Conservation (phyloP, 1,140 invertebrate genomes). For the Lordiphosa mommai region DNA sequence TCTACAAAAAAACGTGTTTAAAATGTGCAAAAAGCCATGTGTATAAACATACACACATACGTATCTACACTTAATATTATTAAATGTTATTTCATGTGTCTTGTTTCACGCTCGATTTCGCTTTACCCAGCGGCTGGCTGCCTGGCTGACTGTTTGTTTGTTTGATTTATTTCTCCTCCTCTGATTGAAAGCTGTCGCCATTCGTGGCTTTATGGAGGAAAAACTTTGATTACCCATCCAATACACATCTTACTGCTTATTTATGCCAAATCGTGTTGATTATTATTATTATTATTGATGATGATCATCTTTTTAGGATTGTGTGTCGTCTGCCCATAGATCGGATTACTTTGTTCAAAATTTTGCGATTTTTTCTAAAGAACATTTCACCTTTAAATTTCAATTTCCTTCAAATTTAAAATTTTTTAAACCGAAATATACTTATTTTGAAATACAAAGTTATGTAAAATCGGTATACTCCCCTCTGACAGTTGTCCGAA, state of each 20-base stretch:
- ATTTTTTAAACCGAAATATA: too few species aligned
- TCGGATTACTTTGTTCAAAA: too few species aligned
- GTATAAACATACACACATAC: conserved; percentile 13
- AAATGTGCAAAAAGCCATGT: conserved; percentile 42
- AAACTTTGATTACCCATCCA: background rate
- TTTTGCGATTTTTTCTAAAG: too few species aligned
- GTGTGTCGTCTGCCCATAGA: too few species aligned
- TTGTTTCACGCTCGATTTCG: conserved; percentile 62
- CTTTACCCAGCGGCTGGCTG: conserved; percentile 19
- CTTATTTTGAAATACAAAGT: too few species aligned
- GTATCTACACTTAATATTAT: conserved; percentile 23
- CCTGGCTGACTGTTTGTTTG: conserved; percentile 12
- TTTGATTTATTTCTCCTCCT: background rate
- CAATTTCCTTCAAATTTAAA: too few species aligned
- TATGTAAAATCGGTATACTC: too few species aligned
- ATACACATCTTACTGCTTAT: conserved; percentile 6
- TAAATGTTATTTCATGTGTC: conserved; percentile 42
- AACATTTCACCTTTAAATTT: too few species aligned
- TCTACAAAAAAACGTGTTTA: conserved; percentile 55
- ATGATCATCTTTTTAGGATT: too few species aligned
- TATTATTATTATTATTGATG: too few species aligned
- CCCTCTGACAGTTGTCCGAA: too few species aligned
- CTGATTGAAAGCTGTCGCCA: conserved; percentile 44
- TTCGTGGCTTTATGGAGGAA: background rate
- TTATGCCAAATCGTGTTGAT: too few species aligned